Evolutionary conservation across 2,888 invertebrate species (phyloP).

Genomic region (Pandemis cinnamomeana): DNA sequence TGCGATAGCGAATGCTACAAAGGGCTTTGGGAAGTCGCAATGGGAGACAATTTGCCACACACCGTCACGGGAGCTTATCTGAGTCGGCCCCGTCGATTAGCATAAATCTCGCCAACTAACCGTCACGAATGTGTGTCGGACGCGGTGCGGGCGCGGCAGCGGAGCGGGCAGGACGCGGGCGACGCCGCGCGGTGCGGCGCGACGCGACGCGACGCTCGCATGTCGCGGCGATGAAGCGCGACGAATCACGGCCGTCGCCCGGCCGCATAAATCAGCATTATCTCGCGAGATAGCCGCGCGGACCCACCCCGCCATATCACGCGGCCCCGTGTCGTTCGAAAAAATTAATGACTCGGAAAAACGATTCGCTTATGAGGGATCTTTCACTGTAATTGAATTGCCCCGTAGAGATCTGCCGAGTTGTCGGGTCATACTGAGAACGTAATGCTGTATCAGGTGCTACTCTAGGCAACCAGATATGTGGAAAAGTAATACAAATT

Average conservation of each 20-base stretch:
- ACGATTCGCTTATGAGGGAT: constrained; percentile 85
- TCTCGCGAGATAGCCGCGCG: constrained; percentile 83
- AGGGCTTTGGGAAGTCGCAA: constrained; percentile 72
- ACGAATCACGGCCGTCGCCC: constrained; percentile 81
- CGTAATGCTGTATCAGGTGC: constrained; percentile 63
- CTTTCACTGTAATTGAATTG: constrained; percentile 85
- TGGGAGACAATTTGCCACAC: constrained; percentile 81
- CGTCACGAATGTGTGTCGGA: constrained; percentile 78
- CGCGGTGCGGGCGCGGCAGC: constrained; percentile 50
- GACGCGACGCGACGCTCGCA: constrained; percentile 66
- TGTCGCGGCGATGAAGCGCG: constrained; percentile 74
- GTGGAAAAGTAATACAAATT: background rate
- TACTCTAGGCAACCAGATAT: background rate
- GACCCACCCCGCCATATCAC: constrained; percentile 80
- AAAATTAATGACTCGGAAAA: constrained; percentile 85
- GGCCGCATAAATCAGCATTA: constrained; percentile 84
- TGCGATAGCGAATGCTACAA: constrained; percentile 64
- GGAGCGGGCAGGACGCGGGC: constrained; percentile 58
- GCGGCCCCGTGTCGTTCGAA: constrained; percentile 82
- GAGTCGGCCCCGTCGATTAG: constrained; percentile 81
- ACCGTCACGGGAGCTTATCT: constrained; percentile 80
- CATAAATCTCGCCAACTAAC: constrained; percentile 84
- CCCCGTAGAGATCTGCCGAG: constrained; percentile 77
- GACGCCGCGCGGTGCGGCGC: constrained; percentile 62
- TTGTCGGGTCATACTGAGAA: constrained; percentile 68